Percentiles rank a stretch among this genome's conserved stretches.
These are phyloP conservation scores for Microtus pennsylvanicus DNA, from an alignment of 2,113 vertebrate species.

Conservation along the genomic window DNA sequence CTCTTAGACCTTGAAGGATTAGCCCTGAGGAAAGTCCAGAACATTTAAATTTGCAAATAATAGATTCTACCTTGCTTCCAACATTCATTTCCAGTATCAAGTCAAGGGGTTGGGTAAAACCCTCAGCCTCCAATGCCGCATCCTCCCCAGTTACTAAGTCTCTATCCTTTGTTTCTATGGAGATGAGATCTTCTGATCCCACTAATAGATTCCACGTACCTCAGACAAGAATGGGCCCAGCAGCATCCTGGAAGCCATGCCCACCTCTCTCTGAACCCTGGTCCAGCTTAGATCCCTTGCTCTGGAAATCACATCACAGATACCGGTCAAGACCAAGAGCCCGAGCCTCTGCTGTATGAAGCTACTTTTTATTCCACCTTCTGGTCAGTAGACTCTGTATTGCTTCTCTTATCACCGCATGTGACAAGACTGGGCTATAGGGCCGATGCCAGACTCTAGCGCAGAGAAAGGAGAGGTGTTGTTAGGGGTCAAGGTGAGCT, in stretches of 20 bases:
- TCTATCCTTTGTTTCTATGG: fast-evolving
- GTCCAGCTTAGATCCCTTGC: no score
- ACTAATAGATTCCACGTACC: fast-evolving
- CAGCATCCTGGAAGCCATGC: fast-evolving
- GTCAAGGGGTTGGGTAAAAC: background rate
- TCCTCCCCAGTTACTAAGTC: fast-evolving
- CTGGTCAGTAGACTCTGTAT: background rate
- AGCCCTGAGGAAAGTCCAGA: background rate
- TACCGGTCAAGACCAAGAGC: background rate
- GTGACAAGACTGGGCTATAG: no score
- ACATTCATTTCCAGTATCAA: background rate
- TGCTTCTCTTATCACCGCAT: no score
- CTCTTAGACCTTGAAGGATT: background rate
- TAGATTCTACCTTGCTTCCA: background rate
- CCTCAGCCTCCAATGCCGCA: fast-evolving
- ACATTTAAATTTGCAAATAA: background rate
- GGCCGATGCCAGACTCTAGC: fast-evolving
- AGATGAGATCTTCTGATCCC: background rate
- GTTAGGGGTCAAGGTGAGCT: background rate
- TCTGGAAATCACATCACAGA: fast-evolving
- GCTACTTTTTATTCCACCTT: no score
- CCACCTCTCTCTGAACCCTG: fast-evolving
- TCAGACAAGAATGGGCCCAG: background rate
- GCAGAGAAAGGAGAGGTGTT: background rate
- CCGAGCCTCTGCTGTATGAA: fast-evolving